phyloP scores from a whole-genome alignment of 2,888 invertebrate species.

The Micoletzkya japonica region DNA sequence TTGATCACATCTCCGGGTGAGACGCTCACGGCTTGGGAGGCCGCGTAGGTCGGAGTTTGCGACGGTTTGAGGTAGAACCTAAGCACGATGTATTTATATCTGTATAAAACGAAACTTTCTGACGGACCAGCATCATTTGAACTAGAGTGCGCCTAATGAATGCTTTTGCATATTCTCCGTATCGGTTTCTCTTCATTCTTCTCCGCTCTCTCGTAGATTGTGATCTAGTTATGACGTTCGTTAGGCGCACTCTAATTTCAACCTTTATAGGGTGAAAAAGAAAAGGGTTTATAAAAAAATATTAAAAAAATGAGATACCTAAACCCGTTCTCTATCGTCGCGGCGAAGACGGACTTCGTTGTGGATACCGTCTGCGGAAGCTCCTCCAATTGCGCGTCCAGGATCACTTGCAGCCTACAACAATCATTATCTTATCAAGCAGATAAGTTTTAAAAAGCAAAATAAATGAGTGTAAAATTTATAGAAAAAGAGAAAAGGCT shows the following conservation, averaged over 20 bases:
- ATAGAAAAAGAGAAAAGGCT: not conserved
- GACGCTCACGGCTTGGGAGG: not conserved
- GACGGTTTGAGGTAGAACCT: slow-evolving; percentile 3
- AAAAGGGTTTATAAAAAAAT: no score
- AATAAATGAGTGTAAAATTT: not conserved
- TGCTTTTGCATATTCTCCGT: no score
- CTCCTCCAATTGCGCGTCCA: slow-evolving; percentile 10
- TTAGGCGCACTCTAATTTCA: no score
- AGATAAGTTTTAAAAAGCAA: not conserved
- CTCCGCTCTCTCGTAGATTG: no score
- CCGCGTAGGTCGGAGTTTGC: not conserved
- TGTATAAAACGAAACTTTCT: no score
- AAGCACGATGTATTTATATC: no score
- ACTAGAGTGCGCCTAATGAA: no score
- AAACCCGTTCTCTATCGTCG: not conserved
- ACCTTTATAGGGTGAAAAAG: no score
- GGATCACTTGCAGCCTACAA: slow-evolving; percentile 1
- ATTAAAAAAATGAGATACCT: no score
- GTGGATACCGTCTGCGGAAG: not conserved
- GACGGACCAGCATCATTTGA: no score
- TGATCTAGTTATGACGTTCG: no score
- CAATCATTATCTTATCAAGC: not conserved
- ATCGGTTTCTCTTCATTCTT: no score
- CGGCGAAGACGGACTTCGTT: slow-evolving; percentile 3
- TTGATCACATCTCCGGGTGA: not conserved